phyloP scores from a whole-genome alignment of 35 echinoderm and acorn worm species.

The Eucidaris tribuloides region DNA sequence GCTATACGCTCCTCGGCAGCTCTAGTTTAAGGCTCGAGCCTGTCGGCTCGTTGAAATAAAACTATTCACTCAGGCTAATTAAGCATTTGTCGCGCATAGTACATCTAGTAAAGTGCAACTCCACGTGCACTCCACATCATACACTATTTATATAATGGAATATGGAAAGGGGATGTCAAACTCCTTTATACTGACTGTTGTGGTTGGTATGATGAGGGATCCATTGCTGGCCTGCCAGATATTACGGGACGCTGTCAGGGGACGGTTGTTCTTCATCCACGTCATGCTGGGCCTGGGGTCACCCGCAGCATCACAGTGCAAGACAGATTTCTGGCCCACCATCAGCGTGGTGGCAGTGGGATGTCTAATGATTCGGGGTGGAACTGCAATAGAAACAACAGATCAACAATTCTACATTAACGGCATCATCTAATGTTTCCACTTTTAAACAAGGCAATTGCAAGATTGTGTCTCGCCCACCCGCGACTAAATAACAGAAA shows the following conservation, averaged over 20 bases:
- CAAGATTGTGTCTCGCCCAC: background rate
- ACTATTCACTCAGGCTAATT: no score
- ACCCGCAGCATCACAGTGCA: slow-evolving; percentile 59
- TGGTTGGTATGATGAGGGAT: slow-evolving; percentile 68
- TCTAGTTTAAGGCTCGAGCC: no score
- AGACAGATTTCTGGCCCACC: slow-evolving; percentile 7
- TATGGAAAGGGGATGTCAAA: background rate
- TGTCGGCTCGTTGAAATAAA: no score
- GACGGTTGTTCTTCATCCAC: slow-evolving; percentile 68
- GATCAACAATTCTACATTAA: background rate
- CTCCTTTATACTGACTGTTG: slow-evolving; percentile 60
- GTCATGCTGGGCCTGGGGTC: slow-evolving; percentile 70
- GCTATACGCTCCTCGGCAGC: no score
- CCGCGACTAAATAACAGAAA: background rate
- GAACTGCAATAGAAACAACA: slow-evolving; percentile 37
- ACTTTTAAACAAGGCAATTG: background rate
- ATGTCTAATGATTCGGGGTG: slow-evolving; percentile 50
- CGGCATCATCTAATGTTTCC: background rate
- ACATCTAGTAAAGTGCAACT: no score
- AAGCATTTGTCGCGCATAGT: no score
- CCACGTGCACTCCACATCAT: background rate
- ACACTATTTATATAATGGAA: background rate
- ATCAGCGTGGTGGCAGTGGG: slow-evolving; percentile 13
- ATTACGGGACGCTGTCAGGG: slow-evolving; percentile 16
- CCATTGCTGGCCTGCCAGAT: slow-evolving; percentile 45